A percentile compares a stretch with the other conserved stretches of the same genome.
Evolutionary conservation across 30 jellyfish, hydroid and myxozoan species (phyloP).

Genomic region (Turritopsis rubra): DNA sequence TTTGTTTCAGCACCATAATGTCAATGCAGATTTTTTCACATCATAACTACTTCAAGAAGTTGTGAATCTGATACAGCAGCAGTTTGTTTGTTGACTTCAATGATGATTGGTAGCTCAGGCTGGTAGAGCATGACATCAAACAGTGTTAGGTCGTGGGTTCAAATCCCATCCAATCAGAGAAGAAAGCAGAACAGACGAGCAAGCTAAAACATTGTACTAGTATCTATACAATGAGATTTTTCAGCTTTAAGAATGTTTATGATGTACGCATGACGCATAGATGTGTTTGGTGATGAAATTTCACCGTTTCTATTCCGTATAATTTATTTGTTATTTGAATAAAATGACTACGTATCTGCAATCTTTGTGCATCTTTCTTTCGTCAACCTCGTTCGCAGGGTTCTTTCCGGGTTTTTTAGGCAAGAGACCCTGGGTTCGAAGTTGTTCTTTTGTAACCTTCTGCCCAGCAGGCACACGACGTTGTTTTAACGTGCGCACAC

Average conservation of each 20-base stretch:
- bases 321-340: neutral
- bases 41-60: neutral
- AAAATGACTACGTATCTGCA: neutral
- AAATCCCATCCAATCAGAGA: neutral
- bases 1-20: neutral
- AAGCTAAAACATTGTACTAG: neutral
- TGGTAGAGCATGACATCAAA: neutral
- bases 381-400: too few species aligned
- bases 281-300: neutral
- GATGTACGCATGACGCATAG: neutral
- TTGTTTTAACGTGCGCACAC: too few species aligned
- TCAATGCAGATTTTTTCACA: neutral
- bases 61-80: neutral
- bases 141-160: neutral
- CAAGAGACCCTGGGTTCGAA: neutral
- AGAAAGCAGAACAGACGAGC: neutral
- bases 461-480: too few species aligned
- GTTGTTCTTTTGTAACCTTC: too few species aligned
- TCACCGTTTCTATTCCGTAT: neutral
- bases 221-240: neutral
- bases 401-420: too few species aligned
- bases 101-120: neutral
- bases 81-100: neutral
- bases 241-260: neutral
- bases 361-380: neutral